Base-by-base conservation (phyloP, 1,140 invertebrate species). In the Brachionus asplanchnoidis region DNA sequence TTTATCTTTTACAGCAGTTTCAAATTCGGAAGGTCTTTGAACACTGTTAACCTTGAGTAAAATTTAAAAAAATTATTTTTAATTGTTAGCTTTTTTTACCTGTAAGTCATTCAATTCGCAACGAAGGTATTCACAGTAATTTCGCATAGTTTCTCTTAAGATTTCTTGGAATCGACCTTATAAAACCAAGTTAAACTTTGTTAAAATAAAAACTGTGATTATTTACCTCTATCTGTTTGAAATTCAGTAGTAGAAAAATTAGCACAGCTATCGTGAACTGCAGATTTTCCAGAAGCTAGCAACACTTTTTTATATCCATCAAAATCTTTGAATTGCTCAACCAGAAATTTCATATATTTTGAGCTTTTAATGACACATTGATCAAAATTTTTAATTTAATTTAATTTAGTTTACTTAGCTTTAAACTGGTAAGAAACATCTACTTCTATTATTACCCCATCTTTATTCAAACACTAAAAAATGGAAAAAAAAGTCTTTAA, bases 41-140 rank as follows among this genome's bases (percentile, higher is more conserved):
- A 89, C 88, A 85, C 88, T 88, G 85, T 88, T 89, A 0, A 89
- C 88, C 88, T 89, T 73, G 53, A 85, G 53, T n/a, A 66, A 77
- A 53, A 66, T 65, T 46, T 70, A 5, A 44, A 50, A n/a, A 23
- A 50, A 9, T 73, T 28, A 12, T 53, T 68, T 66, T 11, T 23
- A 0, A 17, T 36, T 70, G 1, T 40, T 44, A 14, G 26, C 1
- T 77, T 20, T n/a, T 6, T 20, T 32, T 77, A 89, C 88, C 87
- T 89, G 88, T n/a, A 89, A 65, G 65, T 88, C 88, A 14, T 87
- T 87, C 42, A 89, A 86, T 65, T 87, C 87, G 85, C 87, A 86
- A 53, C 87, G 42, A 3, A 89, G 84, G 4, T 82, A 66, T 9
- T 85, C 84, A 50, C 87, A 89, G 60, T 87, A 86, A 7, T 85